A percentile compares a stretch with the other conserved stretches of the same genome.
Conservation (phyloP, 2,797 vertebrate genomes). For the Fistularia tabacaria region DNA sequence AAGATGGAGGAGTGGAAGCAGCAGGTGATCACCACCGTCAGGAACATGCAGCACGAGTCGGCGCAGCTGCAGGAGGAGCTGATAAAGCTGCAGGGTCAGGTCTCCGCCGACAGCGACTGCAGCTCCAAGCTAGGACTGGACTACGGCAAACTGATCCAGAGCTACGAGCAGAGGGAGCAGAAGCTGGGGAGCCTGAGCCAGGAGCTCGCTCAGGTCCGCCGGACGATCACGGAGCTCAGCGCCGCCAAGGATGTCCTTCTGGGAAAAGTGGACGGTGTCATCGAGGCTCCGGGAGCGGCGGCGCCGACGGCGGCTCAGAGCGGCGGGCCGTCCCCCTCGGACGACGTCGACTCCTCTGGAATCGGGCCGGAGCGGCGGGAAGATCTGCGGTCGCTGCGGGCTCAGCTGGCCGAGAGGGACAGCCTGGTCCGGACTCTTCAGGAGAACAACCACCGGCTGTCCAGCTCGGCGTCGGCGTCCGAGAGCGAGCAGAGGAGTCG, state of each 20-base stretch:
- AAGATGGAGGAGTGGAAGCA: constrained; percentile 99
- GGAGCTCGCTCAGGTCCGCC: constrained; percentile 90
- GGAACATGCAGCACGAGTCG: constrained; percentile 97
- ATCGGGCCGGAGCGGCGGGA: constrained; percentile 53
- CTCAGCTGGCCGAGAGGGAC: constrained; percentile 82
- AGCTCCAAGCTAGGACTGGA: constrained; percentile 87
- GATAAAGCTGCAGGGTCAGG: constrained; percentile 86
- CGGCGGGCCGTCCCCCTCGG: constrained; percentile 15
- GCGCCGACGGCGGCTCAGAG: constrained; percentile 9
- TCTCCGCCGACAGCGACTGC: constrained; percentile 85
- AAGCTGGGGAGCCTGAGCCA: constrained; percentile 84
- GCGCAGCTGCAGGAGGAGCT: constrained; percentile 94
- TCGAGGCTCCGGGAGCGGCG: constrained; percentile 56
- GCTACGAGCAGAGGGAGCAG: constrained; percentile 91
- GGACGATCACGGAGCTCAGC: constrained; percentile 88
- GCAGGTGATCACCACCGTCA: constrained; percentile 96
- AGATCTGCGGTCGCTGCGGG: constrained; percentile 74
- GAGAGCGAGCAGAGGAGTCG: constrained; percentile 80
- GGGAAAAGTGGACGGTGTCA: constrained; percentile 83
- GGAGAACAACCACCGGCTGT: constrained; percentile 90
- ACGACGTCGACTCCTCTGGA: constrained; percentile 14
- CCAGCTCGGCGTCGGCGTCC: constrained; percentile 80
- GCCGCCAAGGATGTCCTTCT: constrained; percentile 88
- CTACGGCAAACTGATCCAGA: constrained; percentile 88
- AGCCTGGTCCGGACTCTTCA: constrained; percentile 84